phyloP scores from a whole-genome alignment of 2,888 invertebrate genomes.

The Argyresthia goedartella region DNA sequence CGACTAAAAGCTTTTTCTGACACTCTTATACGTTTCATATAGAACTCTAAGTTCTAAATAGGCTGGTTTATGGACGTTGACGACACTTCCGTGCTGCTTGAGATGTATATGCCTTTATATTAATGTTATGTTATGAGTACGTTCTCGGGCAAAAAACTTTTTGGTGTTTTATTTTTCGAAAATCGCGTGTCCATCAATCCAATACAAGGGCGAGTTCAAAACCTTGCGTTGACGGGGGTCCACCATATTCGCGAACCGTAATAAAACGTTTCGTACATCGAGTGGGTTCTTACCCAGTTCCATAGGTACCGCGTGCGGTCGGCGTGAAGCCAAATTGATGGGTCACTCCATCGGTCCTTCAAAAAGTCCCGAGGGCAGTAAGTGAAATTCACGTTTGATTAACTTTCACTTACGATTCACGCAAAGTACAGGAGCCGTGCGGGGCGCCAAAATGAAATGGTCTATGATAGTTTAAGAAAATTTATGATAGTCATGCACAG shows the following conservation, averaged over 20 bases:
- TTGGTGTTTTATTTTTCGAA: no score
- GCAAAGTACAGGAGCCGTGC: constrained; percentile 5
- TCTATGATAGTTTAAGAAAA: background rate
- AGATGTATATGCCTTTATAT: no score
- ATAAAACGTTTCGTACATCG: constrained; percentile 64
- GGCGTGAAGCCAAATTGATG: constrained; percentile 65
- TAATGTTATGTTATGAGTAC: no score
- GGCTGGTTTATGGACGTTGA: no score
- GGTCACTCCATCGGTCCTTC: constrained; percentile 66
- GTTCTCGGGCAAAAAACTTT: no score
- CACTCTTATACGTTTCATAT: no score
- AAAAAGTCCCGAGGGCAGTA: constrained; percentile 50
- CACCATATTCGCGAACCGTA: constrained; percentile 37
- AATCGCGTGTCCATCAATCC: no score
- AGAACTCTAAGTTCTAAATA: no score
- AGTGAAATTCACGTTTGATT: constrained; percentile 66
- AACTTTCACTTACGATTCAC: constrained; percentile 39
- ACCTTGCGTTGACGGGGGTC: background rate
- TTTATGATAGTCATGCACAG: background rate
- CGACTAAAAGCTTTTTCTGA: no score
- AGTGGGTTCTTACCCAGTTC: constrained; percentile 24
- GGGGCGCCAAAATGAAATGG: background rate
- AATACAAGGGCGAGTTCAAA: background rate
- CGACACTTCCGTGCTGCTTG: no score
- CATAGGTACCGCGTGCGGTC: constrained; percentile 48